Conservation (phyloP, 92 coral and sea anemone genomes). For the Parazoanthus swiftii region DNA sequence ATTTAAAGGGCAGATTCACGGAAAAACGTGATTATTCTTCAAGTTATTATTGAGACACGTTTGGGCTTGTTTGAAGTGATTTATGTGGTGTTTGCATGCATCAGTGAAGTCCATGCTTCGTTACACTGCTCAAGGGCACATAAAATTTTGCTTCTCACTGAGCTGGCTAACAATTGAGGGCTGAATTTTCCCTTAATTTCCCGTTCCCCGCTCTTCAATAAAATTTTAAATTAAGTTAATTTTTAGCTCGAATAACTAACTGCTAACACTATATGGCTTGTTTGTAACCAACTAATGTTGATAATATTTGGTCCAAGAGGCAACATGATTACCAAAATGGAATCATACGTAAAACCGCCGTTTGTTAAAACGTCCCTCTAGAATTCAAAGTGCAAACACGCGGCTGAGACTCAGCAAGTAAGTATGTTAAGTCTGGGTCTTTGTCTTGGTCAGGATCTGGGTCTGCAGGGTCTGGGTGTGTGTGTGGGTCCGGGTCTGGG, state of each 20-base stretch:
- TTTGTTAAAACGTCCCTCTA: too few species aligned
- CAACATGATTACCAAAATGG: not conserved
- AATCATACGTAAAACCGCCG: too few species aligned
- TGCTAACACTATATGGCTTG: not conserved
- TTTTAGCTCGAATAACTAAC: not conserved
- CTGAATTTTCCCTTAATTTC: not conserved
- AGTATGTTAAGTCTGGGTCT: not conserved
- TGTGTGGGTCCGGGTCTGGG: not conserved
- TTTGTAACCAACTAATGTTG: not conserved
- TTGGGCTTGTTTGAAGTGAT: not conserved
- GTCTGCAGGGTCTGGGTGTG: not conserved
- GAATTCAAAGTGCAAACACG: too few species aligned
- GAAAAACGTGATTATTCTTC: not conserved
- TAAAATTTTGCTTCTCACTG: not conserved
- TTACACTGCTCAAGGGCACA: not conserved
- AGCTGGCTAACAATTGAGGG: not conserved
- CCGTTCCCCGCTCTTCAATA: too few species aligned
- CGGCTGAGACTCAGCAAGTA: not conserved
- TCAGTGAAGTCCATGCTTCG: not conserved
- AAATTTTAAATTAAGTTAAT: too few species aligned
- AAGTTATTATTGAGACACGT: not conserved
- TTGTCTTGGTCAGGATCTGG: not conserved
- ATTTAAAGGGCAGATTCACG: not conserved
- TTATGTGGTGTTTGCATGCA: not conserved
- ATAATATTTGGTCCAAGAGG: not conserved